Percentiles rank a stretch among this genome's conserved stretches.
Conservation (phyloP, 1,140 invertebrate genomes). For the Bombus confusus region DNA sequence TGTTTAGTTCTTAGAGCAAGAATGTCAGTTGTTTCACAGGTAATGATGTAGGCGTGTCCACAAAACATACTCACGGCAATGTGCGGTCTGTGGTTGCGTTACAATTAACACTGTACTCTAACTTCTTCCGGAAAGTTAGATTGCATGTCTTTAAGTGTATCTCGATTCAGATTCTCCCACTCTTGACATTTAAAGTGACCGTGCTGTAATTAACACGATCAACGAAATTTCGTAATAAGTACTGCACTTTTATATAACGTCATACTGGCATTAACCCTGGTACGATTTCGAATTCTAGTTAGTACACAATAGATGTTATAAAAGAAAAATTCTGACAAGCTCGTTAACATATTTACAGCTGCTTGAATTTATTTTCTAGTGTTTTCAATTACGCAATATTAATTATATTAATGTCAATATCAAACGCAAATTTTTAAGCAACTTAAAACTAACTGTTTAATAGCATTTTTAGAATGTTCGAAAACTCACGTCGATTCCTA, state of each 20-base stretch:
- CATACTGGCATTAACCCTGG: not conserved
- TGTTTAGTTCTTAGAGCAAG: constrained; percentile 61
- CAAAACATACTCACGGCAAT: constrained; percentile 51
- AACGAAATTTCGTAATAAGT: constrained; percentile 13
- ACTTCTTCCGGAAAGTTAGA: constrained; percentile 38
- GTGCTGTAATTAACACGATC: constrained; percentile 3
- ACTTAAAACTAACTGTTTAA: too few species aligned
- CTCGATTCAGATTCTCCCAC: not conserved
- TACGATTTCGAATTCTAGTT: not conserved
- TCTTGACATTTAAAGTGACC: not conserved
- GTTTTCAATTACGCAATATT: too few species aligned
- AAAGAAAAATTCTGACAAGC: too few species aligned
- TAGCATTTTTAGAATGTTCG: too few species aligned
- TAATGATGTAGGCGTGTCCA: constrained; percentile 65
- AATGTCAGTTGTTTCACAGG: constrained; percentile 65
- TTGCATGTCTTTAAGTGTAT: constrained; percentile 23
- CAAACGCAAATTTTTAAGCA: too few species aligned
- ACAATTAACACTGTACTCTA: constrained; percentile 52
- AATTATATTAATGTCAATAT: too few species aligned
- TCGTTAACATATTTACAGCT: too few species aligned
- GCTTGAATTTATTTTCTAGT: not conserved
- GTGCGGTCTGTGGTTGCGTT: constrained; percentile 45
- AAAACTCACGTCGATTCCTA: not conserved
- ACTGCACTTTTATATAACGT: not conserved
- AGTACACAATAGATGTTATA: not conserved